phyloP scores from a whole-genome alignment of 1,140 invertebrate genomes.

The Nautilus pompilius region DNA sequence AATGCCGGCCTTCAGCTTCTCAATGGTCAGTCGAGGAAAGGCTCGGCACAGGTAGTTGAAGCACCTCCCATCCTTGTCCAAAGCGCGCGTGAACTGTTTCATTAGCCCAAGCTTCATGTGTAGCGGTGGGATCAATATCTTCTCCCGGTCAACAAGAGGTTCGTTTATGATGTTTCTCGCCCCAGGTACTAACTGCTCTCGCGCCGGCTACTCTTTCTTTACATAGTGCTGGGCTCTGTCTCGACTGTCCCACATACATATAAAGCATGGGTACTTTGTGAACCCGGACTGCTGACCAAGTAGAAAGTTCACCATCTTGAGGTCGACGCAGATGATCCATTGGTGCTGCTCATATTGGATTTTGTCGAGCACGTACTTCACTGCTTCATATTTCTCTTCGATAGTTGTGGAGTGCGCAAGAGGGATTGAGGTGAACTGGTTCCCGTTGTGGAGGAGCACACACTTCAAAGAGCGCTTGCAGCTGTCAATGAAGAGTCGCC shows the following conservation, averaged over 20 bases:
- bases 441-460: background rate
- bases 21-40: background rate
- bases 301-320: background rate
- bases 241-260: background rate
- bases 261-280: background rate
- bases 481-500: background rate
- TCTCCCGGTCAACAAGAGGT: background rate
- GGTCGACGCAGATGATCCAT: background rate
- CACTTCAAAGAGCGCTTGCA: background rate
- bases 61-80: background rate
- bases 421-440: background rate
- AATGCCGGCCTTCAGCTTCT: background rate
- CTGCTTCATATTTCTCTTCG: background rate
- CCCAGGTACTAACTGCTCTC: background rate
- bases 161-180: background rate
- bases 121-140: background rate
- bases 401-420: background rate
- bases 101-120: background rate
- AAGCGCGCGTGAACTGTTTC: background rate
- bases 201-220: background rate
- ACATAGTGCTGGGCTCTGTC: background rate
- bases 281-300: background rate
- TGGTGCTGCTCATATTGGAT: background rate
- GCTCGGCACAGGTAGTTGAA: background rate
- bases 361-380: conserved; percentile 1